Percentiles rank a stretch among this genome's conserved stretches.
These are phyloP conservation scores for Gastracanthus pulcherrimus DNA, from an alignment of 2,888 invertebrate species.

Conservation along the genomic window DNA sequence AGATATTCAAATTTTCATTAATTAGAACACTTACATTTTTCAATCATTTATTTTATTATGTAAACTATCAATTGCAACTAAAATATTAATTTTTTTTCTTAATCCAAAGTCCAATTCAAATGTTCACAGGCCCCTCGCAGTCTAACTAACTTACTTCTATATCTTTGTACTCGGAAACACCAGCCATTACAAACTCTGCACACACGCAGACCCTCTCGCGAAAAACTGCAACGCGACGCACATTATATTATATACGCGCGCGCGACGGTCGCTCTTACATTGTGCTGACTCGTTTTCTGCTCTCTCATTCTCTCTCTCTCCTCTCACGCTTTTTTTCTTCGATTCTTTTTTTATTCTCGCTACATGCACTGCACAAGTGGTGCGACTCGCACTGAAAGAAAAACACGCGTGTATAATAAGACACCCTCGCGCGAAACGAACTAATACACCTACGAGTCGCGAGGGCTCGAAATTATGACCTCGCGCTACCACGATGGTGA, in stretches of 20 bases:
- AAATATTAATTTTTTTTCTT: too few relatives aligned
- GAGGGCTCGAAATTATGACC: slow-evolving; percentile 26
- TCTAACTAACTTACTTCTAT: too few relatives aligned
- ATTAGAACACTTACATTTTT: too few relatives aligned
- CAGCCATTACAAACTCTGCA: not conserved
- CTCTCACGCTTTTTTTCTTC: not conserved
- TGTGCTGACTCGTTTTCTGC: slow-evolving; percentile 28
- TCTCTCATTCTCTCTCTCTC: slow-evolving; percentile 1
- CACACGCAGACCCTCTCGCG: slow-evolving; percentile 7
- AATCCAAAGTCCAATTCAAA: too few relatives aligned
- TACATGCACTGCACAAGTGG: not conserved
- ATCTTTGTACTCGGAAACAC: slow-evolving; percentile 33
- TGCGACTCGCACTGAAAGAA: slow-evolving; percentile 28
- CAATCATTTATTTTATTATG: too few relatives aligned
- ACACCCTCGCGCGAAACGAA: slow-evolving; percentile 14
- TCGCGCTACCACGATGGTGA: not conserved
- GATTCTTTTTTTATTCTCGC: too few relatives aligned
- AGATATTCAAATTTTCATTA: too few relatives aligned
- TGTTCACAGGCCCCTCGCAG: too few relatives aligned
- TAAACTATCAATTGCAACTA: too few relatives aligned
- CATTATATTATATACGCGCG: slow-evolving; percentile 1
- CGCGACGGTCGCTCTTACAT: not conserved
- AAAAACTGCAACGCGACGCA: slow-evolving; percentile 36
- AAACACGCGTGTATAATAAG: slow-evolving; percentile 40
- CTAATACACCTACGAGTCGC: not conserved